Evolutionary conservation across 2,797 vertebrate species (phyloP).

Genomic region (Eptatretus atami): DNA sequence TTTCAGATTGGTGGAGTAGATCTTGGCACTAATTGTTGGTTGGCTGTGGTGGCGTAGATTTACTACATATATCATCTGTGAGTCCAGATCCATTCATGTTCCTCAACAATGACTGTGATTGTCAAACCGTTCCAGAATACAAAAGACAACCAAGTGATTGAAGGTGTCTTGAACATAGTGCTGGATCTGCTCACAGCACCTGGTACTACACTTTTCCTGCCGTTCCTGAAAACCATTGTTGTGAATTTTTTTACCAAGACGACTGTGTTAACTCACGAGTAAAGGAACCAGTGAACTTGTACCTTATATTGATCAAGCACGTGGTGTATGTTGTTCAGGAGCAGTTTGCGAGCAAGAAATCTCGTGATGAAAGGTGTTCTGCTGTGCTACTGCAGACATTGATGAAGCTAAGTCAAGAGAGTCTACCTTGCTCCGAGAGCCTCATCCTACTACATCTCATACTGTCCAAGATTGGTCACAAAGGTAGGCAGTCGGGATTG

Average conservation of each 20-base stretch:
- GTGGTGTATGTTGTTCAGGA: slow-evolving; percentile 16
- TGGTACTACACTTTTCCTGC: slow-evolving; percentile 12
- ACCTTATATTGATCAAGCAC: too few relatives aligned
- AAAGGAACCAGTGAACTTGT: too few relatives aligned
- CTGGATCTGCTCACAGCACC: slow-evolving; percentile 52
- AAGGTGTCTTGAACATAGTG: slow-evolving; percentile 67
- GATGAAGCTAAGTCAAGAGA: slow-evolving; percentile 35
- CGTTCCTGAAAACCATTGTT: not conserved
- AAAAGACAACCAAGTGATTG: slow-evolving; percentile 38
- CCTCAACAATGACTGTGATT: too few relatives aligned
- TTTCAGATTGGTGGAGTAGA: too few relatives aligned
- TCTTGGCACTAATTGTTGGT: too few relatives aligned
- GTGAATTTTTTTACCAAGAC: too few relatives aligned
- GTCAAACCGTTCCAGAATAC: slow-evolving; percentile 27
- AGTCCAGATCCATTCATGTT: too few relatives aligned
- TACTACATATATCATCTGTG: too few relatives aligned
- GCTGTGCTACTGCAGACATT: slow-evolving; percentile 51
- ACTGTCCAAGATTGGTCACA: slow-evolving; percentile 59
- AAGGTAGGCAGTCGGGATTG: slow-evolving; percentile 24
- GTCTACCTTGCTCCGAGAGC: slow-evolving; percentile 34
- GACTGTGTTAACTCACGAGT: too few relatives aligned
- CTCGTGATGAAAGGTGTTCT: slow-evolving; percentile 69
- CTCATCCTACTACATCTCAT: slow-evolving; percentile 67
- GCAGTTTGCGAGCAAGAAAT: slow-evolving; percentile 36
- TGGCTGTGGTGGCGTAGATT: too few relatives aligned